These are phyloP conservation scores for Pristionchus pacificus DNA, from an alignment of 1,140 invertebrate genomes.

Conservation along the genomic window DNA sequence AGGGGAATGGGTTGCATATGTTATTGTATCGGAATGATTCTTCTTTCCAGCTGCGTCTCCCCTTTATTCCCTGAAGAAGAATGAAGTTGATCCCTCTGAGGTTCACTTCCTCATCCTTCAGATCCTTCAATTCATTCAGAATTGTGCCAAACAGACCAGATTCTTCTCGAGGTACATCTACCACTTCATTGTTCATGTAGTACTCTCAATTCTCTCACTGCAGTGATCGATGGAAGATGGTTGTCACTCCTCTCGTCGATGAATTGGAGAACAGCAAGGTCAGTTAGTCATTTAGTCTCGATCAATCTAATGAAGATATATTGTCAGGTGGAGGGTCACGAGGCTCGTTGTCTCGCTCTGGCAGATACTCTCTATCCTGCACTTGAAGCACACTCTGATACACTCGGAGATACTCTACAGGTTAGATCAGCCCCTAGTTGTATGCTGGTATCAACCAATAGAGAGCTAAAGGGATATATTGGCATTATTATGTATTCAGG, in stretches of 20 bases:
- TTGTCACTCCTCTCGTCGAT: constrained; percentile 18
- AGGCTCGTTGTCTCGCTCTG: constrained; percentile 25
- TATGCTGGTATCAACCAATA: neutral
- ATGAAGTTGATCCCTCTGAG: constrained; percentile 19
- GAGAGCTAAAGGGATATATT: no score
- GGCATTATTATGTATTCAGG: no score
- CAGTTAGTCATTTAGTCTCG: neutral
- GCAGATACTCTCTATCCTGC: constrained; percentile 18
- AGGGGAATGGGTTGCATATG: neutral
- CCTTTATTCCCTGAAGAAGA: constrained; percentile 18
- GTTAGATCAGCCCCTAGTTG: neutral
- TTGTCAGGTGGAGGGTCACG: constrained; percentile 27
- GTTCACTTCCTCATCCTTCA: constrained; percentile 20
- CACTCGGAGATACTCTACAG: constrained; percentile 12
- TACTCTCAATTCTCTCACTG: neutral
- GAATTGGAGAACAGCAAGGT: constrained; percentile 31
- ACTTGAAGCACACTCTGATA: constrained; percentile 6
- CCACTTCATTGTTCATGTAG: constrained; percentile 3
- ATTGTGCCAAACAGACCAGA: constrained; percentile 26
- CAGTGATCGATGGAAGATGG: constrained; percentile 26
- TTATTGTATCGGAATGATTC: constrained; percentile 1
- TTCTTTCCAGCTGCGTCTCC: constrained; percentile 4
- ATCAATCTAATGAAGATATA: neutral
- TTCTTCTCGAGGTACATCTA: constrained; percentile 24
- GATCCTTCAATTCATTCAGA: constrained; percentile 28